These are phyloP conservation scores for Andrena minutula DNA, from an alignment of 2,888 invertebrate species.

Conservation along the genomic window DNA sequence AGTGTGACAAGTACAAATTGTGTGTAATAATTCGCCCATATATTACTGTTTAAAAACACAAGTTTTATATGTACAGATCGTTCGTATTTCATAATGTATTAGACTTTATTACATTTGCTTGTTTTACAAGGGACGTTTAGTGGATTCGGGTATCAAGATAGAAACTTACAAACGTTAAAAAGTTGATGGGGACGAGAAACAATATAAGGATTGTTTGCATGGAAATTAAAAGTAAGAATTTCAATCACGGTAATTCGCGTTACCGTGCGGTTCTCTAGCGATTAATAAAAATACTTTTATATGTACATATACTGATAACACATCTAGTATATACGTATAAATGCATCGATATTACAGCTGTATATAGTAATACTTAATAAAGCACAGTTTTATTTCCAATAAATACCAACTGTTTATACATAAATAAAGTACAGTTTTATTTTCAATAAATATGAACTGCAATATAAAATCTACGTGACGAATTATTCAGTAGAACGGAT, in stretches of 20 bases:
- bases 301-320: slow-evolving; percentile 15
- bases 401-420: slow-evolving; percentile 38
- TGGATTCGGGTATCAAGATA: not conserved
- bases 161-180: slow-evolving; percentile 4
- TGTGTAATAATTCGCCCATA: not conserved
- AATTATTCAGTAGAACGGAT: slow-evolving; percentile 12
- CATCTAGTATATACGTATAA: slow-evolving; percentile 17
- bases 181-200: not conserved
- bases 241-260: not conserved
- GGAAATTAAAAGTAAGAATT: not conserved
- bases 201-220: not conserved
- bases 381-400: slow-evolving; percentile 37
- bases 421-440: slow-evolving; percentile 40
- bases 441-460: slow-evolving; percentile 38
- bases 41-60: slow-evolving; percentile 9
- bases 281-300: not conserved
- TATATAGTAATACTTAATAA: slow-evolving; percentile 34
- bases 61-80: slow-evolving; percentile 1
- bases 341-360: not conserved
- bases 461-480: slow-evolving; percentile 36
- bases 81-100: slow-evolving; percentile 3
- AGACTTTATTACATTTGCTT: slow-evolving; percentile 10
- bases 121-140: not conserved
- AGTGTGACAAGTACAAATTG: slow-evolving; percentile 9
- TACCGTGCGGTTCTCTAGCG: slow-evolving; percentile 18